These are phyloP conservation scores for Lingula anatina DNA, from an alignment of 2,888 invertebrate species.

Conservation along the genomic window DNA sequence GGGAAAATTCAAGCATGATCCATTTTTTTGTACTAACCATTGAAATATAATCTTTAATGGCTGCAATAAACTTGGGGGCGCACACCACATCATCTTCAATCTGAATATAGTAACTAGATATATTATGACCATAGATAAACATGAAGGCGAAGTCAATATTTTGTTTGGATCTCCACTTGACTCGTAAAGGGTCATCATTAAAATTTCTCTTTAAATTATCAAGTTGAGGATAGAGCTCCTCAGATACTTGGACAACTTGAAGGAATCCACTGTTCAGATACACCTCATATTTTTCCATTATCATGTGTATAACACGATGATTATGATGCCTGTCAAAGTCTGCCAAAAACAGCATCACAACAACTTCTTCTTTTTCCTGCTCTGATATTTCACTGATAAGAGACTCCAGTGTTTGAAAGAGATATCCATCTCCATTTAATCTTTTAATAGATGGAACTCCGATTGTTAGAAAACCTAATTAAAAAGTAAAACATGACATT, in stretches of 20 bases:
- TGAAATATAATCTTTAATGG: conserved; percentile 36
- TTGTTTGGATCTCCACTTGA: conserved; percentile 52
- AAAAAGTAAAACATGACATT: too few species aligned
- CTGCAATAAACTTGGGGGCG: conserved; percentile 34
- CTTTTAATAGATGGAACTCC: conserved; percentile 51
- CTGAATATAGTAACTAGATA: conserved; percentile 47
- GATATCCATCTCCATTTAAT: conserved; percentile 39
- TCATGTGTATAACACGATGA: conserved; percentile 9
- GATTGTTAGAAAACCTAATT: conserved; percentile 47
- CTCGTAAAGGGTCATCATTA: conserved; percentile 40
- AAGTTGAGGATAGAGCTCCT: conserved; percentile 28
- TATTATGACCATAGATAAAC: conserved; percentile 33
- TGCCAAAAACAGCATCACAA: conserved; percentile 48
- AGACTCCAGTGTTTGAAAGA: conserved; percentile 46
- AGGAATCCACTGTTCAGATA: conserved; percentile 33
- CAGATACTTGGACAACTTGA: conserved; percentile 37
- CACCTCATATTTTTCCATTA: conserved; percentile 18
- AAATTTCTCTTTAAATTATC: conserved; percentile 29
- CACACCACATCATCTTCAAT: conserved; percentile 51
- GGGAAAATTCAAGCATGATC: conserved; percentile 24
- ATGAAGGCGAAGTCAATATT: conserved; percentile 51
- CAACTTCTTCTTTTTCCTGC: conserved; percentile 30
- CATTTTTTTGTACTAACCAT: conserved; percentile 13
- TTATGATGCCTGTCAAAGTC: conserved; percentile 39
- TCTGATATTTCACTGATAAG: conserved; percentile 38